A percentile compares a stretch with the other conserved stretches of the same genome.
Conservation (phyloP, 2,113 vertebrate genomes). For the Monarcha castaneiventris region DNA sequence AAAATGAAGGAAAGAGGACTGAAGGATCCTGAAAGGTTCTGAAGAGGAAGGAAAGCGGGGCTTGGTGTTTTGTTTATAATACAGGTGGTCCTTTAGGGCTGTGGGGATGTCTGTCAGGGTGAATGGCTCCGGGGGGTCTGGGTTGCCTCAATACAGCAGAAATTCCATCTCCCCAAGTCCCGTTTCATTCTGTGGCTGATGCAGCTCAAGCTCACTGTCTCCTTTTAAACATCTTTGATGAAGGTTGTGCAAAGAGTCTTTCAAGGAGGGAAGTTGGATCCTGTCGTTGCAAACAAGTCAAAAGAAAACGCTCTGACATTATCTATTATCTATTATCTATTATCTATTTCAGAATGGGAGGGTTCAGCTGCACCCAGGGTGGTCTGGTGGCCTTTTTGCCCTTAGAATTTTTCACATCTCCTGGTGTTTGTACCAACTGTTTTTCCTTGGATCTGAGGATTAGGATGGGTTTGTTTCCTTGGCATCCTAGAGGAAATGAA, state of each 20-base stretch:
- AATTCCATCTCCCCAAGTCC: neutral
- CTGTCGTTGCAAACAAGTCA: neutral
- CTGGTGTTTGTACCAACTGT: neutral
- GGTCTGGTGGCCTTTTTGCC: neutral
- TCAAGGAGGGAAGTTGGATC: neutral
- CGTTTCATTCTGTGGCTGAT: accelerated
- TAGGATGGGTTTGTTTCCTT: neutral
- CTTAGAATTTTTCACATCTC: neutral
- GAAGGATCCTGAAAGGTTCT: neutral
- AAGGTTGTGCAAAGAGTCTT: neutral
- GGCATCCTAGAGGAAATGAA: neutral
- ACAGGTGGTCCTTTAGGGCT: neutral
- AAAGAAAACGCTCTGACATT: neutral
- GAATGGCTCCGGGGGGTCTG: neutral
- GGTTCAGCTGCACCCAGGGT: neutral
- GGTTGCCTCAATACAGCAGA: neutral
- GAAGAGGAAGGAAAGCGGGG: neutral
- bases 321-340: neutral
- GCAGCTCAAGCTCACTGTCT: neutral
- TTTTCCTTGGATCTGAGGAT: neutral
- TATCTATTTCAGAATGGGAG: neutral
- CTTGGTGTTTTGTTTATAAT: neutral
- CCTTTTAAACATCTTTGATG: neutral
- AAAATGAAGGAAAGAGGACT: neutral
- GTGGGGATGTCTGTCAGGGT: neutral